Base-by-base conservation (phyloP, 2,113 vertebrate species). In the Steatornis caripensis region DNA sequence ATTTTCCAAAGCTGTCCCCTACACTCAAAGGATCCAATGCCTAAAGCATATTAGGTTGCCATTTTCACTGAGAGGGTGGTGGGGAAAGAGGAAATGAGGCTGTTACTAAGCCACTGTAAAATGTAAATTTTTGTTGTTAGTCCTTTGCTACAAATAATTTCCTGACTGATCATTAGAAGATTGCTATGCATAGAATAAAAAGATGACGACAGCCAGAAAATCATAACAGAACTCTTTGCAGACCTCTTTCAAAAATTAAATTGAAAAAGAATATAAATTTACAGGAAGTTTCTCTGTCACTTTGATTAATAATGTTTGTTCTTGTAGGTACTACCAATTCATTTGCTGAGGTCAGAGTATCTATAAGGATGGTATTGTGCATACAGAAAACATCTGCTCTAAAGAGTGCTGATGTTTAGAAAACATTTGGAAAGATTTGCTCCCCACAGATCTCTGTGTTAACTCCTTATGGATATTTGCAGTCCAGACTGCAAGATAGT, bases 261-360 rank as follows among this genome's bases (percentile, higher is more conserved):
- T 91, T 89, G 26, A 48, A 93, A 85, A 64, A 9, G 21, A 64
- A 65, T 76, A 48, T 60, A 76, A 71, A 80, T 81, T 41, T 65
- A 65, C 23, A 81, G 48, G 46, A 90, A 82, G 48, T 66, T 91
- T 87, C 12, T 74, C 61, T 87, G 89, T 93, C 93, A 93, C 29
- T 87, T 96, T 97, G 78, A 74, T 96, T 90, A 97, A 96, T 96
- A 77, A 45, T 80, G 12, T 94, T 97, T 96, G 76, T 46, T 22
- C 26, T 92, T 65, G 36, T 10, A 8, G 89, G 74, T 86, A 79
- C 21, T 77, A 78, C 36, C 9, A 78, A 75, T 68, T 91, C 61
- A 93, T 90, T 94, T 90, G 64, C 36, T 39, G 49, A 71, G 86
- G 74, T 97, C 84, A 82, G 21, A 81, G 30, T 64, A 43, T 51